Evolutionary conservation across 2,113 vertebrate species (phyloP), one percentile per base, ranked within the genome.

Genomic region (Dipodomys ordii): DNA sequence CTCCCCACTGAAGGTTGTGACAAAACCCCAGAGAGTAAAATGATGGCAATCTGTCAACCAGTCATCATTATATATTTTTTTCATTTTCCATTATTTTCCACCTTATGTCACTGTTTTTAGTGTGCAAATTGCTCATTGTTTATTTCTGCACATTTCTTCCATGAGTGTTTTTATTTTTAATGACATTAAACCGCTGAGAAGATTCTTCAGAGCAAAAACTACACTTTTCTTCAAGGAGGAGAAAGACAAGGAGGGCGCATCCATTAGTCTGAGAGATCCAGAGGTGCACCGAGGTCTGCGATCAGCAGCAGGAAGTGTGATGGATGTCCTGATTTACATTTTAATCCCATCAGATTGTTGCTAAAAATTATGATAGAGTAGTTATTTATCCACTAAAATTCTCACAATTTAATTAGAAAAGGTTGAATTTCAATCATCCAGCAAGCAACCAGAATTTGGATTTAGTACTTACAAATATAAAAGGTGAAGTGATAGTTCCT

Each of bases 61-160:
- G 91, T 92, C 97, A 97, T 97, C 93, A 97, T 97, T 83, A 83
- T 91, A 28, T 73, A 69, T 96, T 97, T 97, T 97, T 89, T 90
- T 49, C 19, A 84, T 95, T 97, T 98, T 98, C 97, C 96, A 97
- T 98, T 98, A 98, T 98, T 98, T 96, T 85, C 68, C 71, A 97
- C 98, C 98, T 98, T 98, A 98, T 98, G 98, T 95, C 96, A 98
- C 94, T 98, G 97, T 97, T 98, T 98, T 97, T 86, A 86, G 72
- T 95, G 95, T 95, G 95, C 93, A 91, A 97, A 97, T 97, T 97
- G 95, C 86, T 91, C 49, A 0, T 96, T 96, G 93, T 95, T 98
- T 97, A 97, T 95, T 97, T 97, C 94, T 92, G 32, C 35, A 96
- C 0, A 1, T 94, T 97, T 67, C 79, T 97, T 96, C 67, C 68